Conservation (phyloP, 2,888 invertebrate genomes). For the Lymantria dispar region DNA sequence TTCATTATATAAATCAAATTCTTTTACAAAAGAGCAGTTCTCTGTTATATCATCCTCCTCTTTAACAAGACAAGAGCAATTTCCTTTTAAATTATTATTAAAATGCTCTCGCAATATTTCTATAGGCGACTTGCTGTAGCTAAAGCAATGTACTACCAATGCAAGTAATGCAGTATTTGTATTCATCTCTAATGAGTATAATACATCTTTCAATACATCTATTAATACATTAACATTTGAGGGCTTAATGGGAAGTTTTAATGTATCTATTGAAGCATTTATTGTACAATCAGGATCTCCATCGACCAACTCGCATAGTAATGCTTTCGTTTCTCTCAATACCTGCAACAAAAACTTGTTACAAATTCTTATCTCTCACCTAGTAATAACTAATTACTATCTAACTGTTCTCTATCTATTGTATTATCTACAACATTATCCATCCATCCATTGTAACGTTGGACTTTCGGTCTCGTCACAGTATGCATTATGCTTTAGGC, state of each 20-base stretch:
- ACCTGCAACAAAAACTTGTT: constrained; percentile 60
- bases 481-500: no score
- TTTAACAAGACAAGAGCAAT: constrained; percentile 45
- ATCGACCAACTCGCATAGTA: constrained; percentile 66
- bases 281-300: constrained; percentile 71
- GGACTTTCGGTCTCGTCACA: no score
- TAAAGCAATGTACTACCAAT: constrained; percentile 73
- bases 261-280: constrained; percentile 54
- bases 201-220: constrained; percentile 83
- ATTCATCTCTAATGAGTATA: constrained; percentile 85
- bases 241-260: constrained; percentile 68
- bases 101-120: constrained; percentile 58
- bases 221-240: constrained; percentile 79
- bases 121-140: constrained; percentile 50
- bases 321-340: constrained; percentile 72
- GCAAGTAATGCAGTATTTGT: constrained; percentile 85
- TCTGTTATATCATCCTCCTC: constrained; percentile 53
- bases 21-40: constrained; percentile 78
- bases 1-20: constrained; percentile 86
- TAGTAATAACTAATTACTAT: no score
- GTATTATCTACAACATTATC: no score
- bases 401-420: no score
- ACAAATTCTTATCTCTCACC: not conserved
- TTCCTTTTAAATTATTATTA: constrained; percentile 24
- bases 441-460: no score